Evolutionary conservation across 2,797 vertebrate genomes (phyloP).

Genomic region (Microcaecilia unicolor): DNA sequence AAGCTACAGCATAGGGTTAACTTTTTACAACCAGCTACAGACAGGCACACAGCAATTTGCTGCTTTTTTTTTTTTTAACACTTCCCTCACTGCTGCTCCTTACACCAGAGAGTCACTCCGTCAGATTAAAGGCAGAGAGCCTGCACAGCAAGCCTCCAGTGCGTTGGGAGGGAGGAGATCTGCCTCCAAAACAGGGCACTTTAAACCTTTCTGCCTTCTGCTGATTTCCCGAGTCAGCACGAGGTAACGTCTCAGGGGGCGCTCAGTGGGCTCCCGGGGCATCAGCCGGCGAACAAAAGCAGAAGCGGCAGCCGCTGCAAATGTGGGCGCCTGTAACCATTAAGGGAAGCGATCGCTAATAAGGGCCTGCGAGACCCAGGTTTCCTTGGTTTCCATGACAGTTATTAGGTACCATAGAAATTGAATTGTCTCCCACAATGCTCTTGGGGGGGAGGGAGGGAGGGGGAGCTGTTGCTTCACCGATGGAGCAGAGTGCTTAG

Average conservation of each 20-base stretch:
- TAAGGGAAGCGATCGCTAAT: conserved; percentile 41
- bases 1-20: conserved; percentile 1
- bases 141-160: conserved; percentile 38
- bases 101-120: conserved; percentile 62
- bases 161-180: conserved; percentile 68
- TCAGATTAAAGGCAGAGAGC: conserved; percentile 69
- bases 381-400: conserved; percentile 65
- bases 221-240: conserved; percentile 59
- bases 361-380: conserved; percentile 44
- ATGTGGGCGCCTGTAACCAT: conserved; percentile 37
- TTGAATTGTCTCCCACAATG: conserved; percentile 51
- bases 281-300: conserved; percentile 31
- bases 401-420: conserved; percentile 59
- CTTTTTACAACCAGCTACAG: conserved; percentile 11
- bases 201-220: conserved; percentile 71
- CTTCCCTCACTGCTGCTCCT: conserved; percentile 18
- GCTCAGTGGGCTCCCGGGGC: conserved; percentile 32
- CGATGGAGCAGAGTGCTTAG: conserved; percentile 30
- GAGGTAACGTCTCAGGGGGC: conserved; percentile 32
- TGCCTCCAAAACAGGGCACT: conserved; percentile 77
- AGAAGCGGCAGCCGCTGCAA: conserved; percentile 30
- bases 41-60: conserved; percentile 13
- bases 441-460: conserved; percentile 30
- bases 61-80: neutral
- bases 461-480: conserved; percentile 23